Base-by-base conservation (phyloP, 2,113 vertebrate species). In the Cinclus cinclus region DNA sequence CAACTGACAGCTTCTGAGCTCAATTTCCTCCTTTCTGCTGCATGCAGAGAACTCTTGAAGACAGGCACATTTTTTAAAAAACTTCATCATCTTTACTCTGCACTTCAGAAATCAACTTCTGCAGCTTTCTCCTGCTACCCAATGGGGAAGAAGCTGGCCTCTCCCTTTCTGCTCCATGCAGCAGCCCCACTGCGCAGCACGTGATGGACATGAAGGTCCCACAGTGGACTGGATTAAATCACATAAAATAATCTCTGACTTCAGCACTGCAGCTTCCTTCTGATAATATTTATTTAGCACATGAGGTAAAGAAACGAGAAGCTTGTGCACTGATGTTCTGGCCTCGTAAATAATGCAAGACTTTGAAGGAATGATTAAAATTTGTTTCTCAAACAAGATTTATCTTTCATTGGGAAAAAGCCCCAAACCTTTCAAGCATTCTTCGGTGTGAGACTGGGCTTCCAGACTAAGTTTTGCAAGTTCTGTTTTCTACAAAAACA, bases 11-110 rank as follows among this genome's bases (percentile, higher is more conserved):
- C 39, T 90, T 70, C 59, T 67, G 77, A 96, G 42, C 62, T 1
- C 37, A 95, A 94, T 95, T 96, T 97, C 68, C 92, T 90, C 49
- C 80, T 77, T 84, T 76, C 15, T 50, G 63, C 44, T 75, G 68
- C 82, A 67, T 28, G 33, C 35, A 89, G 87, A 87, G 55, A 91
- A 87, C 81, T 81, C 6, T 86, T 67, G 42, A 39, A 62, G 80
- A 64, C 58, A 84, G 42, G 33, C n/a, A 58, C 25, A 25, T 44
- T 69, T 44, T 69, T 80, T 9, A 50, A 27, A 74, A 92, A 73
- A 62, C 10, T 55, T 74, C 30, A 35, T 75, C 17, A 47, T 55
- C 31, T 89, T 91, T 90, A 70, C 25, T 50, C 50, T 52, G 6
- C 47, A 67, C 52, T 86, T 70, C 71, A 95, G 50, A 56, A 71